Evolutionary conservation across 30 jellyfish, hydroid and myxozoan species (phyloP), one percentile per base, ranked within the genome.

Genomic region (Catostylus mosaicus): DNA sequence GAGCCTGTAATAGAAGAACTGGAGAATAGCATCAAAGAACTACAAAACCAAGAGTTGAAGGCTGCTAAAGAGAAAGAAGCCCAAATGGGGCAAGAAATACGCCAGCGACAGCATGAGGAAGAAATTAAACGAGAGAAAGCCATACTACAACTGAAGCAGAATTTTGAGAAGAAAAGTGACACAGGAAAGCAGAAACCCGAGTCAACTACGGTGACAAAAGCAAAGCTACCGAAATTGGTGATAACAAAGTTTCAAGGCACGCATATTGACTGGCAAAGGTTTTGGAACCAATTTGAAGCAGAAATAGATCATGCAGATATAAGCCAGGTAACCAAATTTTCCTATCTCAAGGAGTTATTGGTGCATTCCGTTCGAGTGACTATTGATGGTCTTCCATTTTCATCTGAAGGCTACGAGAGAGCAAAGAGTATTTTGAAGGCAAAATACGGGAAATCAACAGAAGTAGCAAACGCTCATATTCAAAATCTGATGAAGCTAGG

Each of bases 401-500:
- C 83, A 37, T 50, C 84, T 63, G 96, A 87, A 63, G 96, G 92
- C 26, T 78, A 87, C 37, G 93, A 87, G 70, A 63, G 93, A 26
- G 93, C 96, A 2, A 87, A 87, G 64, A 45, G 76, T 34, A 79
- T 73, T 29, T 70, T 70, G 75, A 47, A 73, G 40, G 61, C 86
- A 9, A 88, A 69, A 51, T 80, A 80, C 66, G 84, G 93, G 11
- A 60, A 78, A 57, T 26, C 89, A 14, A 78, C 84, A 20, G 93
- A 88, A 63, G 85, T 88, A 2, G 78, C 57, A 2, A 88, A 88
- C 62, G 96, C 93, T 7, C 96, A 88, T 54, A 51, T 88, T 46
- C 93, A 78, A 36, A 50, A 62, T 35, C 37, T 80, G 47, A 69
- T 78, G 34, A 2, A 40, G 18, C 79, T 88, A 1, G 84, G 89